Percentiles rank a stretch among this genome's conserved stretches.
phyloP scores from a whole-genome alignment of 2,888 invertebrate species.

The Brachyptera risi region DNA sequence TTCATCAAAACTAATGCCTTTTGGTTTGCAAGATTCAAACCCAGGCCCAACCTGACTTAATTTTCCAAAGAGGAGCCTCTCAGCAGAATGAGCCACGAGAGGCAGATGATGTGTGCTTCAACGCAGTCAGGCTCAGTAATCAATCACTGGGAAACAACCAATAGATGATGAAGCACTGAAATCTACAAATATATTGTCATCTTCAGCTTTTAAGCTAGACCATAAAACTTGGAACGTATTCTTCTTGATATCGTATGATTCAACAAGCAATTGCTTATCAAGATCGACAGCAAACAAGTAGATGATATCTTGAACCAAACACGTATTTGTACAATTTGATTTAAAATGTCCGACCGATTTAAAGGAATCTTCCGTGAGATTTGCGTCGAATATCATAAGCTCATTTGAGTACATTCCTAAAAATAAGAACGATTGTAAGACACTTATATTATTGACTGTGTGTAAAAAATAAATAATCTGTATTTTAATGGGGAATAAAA shows the following conservation, averaged over 20 bases:
- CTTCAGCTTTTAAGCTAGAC: slow-evolving; percentile 6
- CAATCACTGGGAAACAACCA: slow-evolving; percentile 29
- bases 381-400: slow-evolving; percentile 22
- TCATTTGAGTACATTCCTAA: slow-evolving; percentile 25
- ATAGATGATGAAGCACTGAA: slow-evolving; percentile 22
- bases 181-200: not conserved
- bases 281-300: slow-evolving; percentile 27
- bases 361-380: not conserved
- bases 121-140: no score
- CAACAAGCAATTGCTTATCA: slow-evolving; percentile 15
- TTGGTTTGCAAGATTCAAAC: no score
- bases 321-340: slow-evolving; percentile 17
- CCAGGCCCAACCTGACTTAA: no score
- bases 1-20: no score
- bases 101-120: no score
- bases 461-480: not conserved
- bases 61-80: no score
- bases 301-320: slow-evolving; percentile 25
- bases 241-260: slow-evolving; percentile 21
- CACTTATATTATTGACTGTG: not conserved
- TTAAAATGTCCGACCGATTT: slow-evolving; percentile 22
- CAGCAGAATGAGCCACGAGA: no score
- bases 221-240: slow-evolving; percentile 24
- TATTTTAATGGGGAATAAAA: no score
- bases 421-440: no score